Base-by-base conservation (phyloP, 2,888 invertebrate genomes). In the Agapetus fuscipes region DNA sequence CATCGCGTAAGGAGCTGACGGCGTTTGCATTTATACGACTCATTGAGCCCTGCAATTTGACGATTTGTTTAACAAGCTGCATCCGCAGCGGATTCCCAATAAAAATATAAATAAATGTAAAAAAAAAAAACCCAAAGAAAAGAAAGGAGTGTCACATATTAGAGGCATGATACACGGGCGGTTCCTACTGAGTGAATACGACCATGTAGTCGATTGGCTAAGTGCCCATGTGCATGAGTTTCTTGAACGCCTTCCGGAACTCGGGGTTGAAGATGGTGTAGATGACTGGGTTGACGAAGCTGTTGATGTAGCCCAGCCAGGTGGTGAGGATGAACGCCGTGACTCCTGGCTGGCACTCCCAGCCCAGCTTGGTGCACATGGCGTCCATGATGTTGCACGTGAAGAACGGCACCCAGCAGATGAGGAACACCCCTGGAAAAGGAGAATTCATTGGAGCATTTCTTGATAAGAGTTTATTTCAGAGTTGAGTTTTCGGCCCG, bases 361-460 rank as follows among this genome's bases (percentile, higher is more conserved):
- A 71, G 34, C 76, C 76, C 52, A 87, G 68, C 63, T 93, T 90
- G 53, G 85, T 85, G 71, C 96, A 96, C 61, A 97, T 80, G 7
- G 96, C 98, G 59, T 94, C 95, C 71, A 95, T 79, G 50, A 96
- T 91, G 65, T 94, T 95, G 69, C 95, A 93, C 2, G 93, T 90
- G 77, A 98, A 98, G 73, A 98, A 98, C 25, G 98, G 98, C 46
- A 94, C 86, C 97, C 97, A 98, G 66, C 97, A 98, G 56, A 95
- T 80, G 28, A 98, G 78, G 64, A 98, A 98, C 2, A 96, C 93
- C 53, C 94, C 97, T 97, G 74, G n/a, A 72, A 55, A 51, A 50
- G 52, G 46, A 48, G 45, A 37, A 29, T 13, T 35, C n/a, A n/a
- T n/a, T n/a, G n/a, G n/a, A n/a, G n/a, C n/a, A n/a, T n/a, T n/a